Percentiles rank a stretch among this genome's conserved stretches.
phyloP scores from a whole-genome alignment of 2,797 vertebrate species.

The Schizopygopsis pylzovi region DNA sequence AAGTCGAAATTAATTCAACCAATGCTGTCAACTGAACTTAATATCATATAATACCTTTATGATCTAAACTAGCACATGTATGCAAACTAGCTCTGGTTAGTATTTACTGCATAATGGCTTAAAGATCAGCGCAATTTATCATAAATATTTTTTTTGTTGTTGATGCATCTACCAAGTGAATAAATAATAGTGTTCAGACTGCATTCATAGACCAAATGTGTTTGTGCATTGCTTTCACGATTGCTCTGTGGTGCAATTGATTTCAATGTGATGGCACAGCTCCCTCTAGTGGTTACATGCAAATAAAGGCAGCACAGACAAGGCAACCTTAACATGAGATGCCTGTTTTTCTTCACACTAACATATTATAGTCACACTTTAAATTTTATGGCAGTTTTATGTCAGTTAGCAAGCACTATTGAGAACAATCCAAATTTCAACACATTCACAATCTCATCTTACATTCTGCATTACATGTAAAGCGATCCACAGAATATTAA shows the following conservation, averaged over 20 bases:
- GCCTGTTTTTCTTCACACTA: background rate
- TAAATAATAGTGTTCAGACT: background rate
- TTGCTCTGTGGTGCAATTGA: background rate
- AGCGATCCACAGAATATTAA: slow-evolving; percentile 39
- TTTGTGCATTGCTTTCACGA: background rate
- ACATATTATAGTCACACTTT: background rate
- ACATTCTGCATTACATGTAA: background rate
- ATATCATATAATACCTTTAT: background rate
- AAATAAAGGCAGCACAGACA: background rate
- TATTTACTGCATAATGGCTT: background rate
- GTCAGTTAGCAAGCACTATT: background rate
- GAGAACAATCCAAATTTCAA: background rate
- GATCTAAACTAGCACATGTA: background rate
- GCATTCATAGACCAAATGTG: background rate
- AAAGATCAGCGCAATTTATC: background rate
- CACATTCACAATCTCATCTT: slow-evolving; percentile 3
- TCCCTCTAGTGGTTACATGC: slow-evolving; percentile 44
- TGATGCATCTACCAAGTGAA: background rate
- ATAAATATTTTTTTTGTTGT: background rate
- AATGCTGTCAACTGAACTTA: background rate
- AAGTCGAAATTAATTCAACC: background rate
- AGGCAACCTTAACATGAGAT: background rate
- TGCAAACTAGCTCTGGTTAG: background rate
- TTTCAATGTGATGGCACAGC: slow-evolving; percentile 13
- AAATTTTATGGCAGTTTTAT: background rate